phyloP scores from a whole-genome alignment of 23 tunicate genomes.

The Trididemnum nubilum region DNA sequence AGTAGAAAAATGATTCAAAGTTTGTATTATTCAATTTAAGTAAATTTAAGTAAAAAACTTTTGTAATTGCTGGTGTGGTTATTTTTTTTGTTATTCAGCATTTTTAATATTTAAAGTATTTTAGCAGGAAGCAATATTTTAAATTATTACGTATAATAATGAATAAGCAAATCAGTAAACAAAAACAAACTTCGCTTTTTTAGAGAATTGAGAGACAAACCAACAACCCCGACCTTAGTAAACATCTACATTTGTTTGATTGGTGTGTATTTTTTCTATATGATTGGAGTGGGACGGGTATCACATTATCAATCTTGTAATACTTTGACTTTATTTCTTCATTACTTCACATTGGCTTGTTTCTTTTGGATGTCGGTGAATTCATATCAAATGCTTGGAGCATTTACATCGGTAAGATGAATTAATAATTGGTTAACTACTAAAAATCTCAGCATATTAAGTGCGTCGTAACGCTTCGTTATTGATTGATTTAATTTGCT shows the following conservation, averaged over 20 bases:
- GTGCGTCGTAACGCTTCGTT: too few relatives aligned
- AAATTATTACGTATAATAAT: too few relatives aligned
- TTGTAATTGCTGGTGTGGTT: too few relatives aligned
- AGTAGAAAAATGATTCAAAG: too few relatives aligned
- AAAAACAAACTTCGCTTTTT: neutral
- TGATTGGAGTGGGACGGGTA: conserved; percentile 32
- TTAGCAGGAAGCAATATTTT: neutral
- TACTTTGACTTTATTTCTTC: conserved; percentile 40
- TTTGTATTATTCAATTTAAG: too few relatives aligned
- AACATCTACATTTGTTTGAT: conserved; percentile 49
- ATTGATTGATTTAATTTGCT: too few relatives aligned
- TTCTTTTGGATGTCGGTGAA: conserved; percentile 66
- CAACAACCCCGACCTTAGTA: conserved; percentile 47
- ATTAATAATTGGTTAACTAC: too few relatives aligned
- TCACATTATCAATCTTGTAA: conserved; percentile 17
- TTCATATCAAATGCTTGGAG: conserved; percentile 38
- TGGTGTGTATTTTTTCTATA: conserved; percentile 36
- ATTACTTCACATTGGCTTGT: conserved; percentile 46
- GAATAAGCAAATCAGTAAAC: neutral
- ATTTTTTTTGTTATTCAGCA: too few relatives aligned
- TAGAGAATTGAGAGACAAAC: conserved; percentile 42
- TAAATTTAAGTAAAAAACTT: too few relatives aligned
- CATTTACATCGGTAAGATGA: conserved; percentile 49
- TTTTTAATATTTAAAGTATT: too few relatives aligned
- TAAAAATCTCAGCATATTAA: too few relatives aligned